Conservation (phyloP, 2,113 vertebrate genomes). For the Stomatorhinus ivindoensis region DNA sequence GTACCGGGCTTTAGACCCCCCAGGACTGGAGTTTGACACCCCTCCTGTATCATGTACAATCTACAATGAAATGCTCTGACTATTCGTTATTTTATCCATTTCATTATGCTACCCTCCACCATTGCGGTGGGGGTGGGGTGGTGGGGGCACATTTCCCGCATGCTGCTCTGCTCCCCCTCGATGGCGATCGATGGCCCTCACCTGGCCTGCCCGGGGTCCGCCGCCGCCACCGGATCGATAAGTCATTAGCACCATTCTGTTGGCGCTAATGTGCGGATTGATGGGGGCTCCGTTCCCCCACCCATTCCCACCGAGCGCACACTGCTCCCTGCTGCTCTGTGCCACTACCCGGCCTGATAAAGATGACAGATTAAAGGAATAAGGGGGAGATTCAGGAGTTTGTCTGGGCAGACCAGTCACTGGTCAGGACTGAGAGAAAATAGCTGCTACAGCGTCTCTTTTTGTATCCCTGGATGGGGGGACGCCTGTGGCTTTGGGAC, state of each 20-base stretch:
- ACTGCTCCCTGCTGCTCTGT: constrained; percentile 27
- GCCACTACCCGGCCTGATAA: constrained; percentile 71
- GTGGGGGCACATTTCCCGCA: constrained; percentile 27
- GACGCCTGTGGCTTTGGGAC: not conserved
- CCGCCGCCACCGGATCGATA: constrained; percentile 87
- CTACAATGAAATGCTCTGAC: not conserved
- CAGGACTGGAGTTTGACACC: no score
- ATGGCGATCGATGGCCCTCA: constrained; percentile 83
- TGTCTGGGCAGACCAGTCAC: constrained; percentile 82
- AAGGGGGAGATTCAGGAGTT: constrained; percentile 93
- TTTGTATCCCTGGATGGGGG: not conserved
- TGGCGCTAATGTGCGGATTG: constrained; percentile 99
- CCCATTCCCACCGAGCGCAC: not conserved
- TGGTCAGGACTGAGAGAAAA: constrained; percentile 27
- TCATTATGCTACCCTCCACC: not conserved
- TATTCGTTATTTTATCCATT: not conserved
- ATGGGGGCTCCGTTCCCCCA: constrained; percentile 72
- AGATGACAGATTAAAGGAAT: constrained; percentile 99
- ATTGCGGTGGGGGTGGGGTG: not conserved
- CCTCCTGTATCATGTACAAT: not conserved
- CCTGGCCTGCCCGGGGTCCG: constrained; percentile 74
- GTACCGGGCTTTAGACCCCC: no score
- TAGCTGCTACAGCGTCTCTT: not conserved
- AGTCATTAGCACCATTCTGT: constrained; percentile 99
- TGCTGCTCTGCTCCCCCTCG: constrained; percentile 41